A percentile compares a stretch with the other conserved stretches of the same genome.
These are phyloP conservation scores for Paragorgia papillata DNA, from an alignment of 92 coral and sea anemone genomes.

Conservation along the genomic window DNA sequence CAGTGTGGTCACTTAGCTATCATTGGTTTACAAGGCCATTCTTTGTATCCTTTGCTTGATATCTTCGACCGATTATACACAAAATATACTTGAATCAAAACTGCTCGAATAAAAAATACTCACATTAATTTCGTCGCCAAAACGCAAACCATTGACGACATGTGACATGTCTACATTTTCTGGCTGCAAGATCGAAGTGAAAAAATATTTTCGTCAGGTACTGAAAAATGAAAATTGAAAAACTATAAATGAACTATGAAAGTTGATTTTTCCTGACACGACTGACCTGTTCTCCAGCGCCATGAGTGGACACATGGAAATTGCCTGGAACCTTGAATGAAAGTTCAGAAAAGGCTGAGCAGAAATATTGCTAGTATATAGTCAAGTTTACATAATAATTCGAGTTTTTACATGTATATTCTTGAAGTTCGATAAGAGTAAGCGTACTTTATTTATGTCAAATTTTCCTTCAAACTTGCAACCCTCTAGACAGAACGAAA, in stretches of 20 bases:
- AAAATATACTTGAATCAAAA: too few relatives aligned
- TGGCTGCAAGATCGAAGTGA: slow-evolving; percentile 59
- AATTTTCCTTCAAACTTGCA: slow-evolving; percentile 76
- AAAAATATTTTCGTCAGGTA: too few relatives aligned
- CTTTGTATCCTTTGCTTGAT: too few relatives aligned
- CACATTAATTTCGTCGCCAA: slow-evolving; percentile 89
- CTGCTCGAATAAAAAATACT: slow-evolving; percentile 40
- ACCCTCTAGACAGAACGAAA: slow-evolving; percentile 61
- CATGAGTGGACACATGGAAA: slow-evolving; percentile 95
- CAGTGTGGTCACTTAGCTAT: too few relatives aligned
- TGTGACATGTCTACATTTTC: slow-evolving; percentile 92
- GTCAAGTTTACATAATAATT: too few relatives aligned
- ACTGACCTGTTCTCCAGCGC: slow-evolving; percentile 90
- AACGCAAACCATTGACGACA: slow-evolving; percentile 71
- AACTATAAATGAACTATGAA: neutral
- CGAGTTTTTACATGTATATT: too few relatives aligned
- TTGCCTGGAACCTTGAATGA: slow-evolving; percentile 90
- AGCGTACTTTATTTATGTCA: slow-evolving; percentile 83
- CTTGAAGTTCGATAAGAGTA: too few relatives aligned
- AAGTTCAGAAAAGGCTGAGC: neutral
- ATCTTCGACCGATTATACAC: too few relatives aligned
- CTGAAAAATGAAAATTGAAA: neutral
- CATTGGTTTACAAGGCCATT: too few relatives aligned
- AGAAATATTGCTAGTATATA: too few relatives aligned
- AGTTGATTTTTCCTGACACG: neutral